A percentile compares a stretch with the other conserved stretches of the same genome.
phyloP scores from a whole-genome alignment of 2,113 vertebrate species.

The Paralichthys olivaceus region DNA sequence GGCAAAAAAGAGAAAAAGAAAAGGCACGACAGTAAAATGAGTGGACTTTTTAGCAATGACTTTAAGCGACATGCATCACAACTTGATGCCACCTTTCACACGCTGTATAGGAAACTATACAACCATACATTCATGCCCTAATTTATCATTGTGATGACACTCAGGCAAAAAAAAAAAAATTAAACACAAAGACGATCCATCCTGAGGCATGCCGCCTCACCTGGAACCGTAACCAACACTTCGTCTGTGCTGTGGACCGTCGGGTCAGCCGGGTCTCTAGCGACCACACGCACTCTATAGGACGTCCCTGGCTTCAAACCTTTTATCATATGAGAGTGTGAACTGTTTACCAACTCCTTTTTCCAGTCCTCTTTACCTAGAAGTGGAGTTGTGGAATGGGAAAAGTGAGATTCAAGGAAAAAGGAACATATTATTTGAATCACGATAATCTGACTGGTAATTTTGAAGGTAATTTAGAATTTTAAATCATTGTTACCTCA shows the following conservation, averaged over 20 bases:
- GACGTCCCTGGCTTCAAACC: constrained; percentile 92
- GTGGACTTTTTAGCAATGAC: constrained; percentile 1
- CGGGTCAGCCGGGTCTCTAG: constrained; percentile 86
- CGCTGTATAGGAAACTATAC: constrained; percentile 19
- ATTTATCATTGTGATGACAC: constrained; percentile 20
- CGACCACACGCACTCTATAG: constrained; percentile 93
- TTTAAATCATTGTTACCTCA: not conserved
- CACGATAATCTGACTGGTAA: not conserved
- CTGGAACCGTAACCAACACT: constrained; percentile 91
- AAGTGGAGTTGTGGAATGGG: constrained; percentile 80
- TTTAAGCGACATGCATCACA: constrained; percentile 35
- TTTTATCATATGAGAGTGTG: constrained; percentile 90
- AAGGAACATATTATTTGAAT: not conserved
- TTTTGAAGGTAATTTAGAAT: constrained; percentile 18
- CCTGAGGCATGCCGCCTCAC: constrained; percentile 83
- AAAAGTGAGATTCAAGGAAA: constrained; percentile 29
- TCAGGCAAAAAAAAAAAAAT: constrained; percentile 6
- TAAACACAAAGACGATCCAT: constrained; percentile 25
- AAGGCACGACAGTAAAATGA: not conserved
- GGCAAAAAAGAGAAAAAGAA: constrained; percentile 10
- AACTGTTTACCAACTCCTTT: constrained; percentile 93
- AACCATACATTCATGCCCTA: constrained; percentile 16
- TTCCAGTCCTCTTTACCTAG: constrained; percentile 95
- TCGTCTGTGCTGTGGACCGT: constrained; percentile 89
- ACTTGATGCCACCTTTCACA: constrained; percentile 37